These are phyloP conservation scores for Diabrotica undecimpunctata DNA, from an alignment of 1,140 invertebrate genomes.

Conservation along the genomic window DNA sequence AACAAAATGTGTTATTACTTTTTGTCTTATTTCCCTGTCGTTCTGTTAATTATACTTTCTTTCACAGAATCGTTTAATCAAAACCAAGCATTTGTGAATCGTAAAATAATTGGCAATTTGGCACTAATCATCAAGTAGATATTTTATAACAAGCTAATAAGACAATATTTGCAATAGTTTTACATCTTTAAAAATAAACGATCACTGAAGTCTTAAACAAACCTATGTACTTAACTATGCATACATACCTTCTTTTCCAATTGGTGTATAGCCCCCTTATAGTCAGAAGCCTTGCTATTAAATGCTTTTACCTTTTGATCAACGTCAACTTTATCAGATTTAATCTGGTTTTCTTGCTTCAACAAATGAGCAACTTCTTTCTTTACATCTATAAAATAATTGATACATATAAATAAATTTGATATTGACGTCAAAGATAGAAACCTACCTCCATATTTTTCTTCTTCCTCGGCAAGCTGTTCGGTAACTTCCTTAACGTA, in stretches of 20 bases:
- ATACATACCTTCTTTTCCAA: conserved; percentile 33
- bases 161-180: no score
- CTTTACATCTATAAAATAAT: conserved; percentile 27
- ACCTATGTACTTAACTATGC: neutral
- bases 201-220: neutral
- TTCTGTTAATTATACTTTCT: no score
- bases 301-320: conserved; percentile 70
- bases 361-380: conserved; percentile 57
- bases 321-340: conserved; percentile 67
- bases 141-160: no score
- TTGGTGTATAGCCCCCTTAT: conserved; percentile 45
- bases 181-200: neutral
- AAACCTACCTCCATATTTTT: conserved; percentile 47
- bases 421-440: neutral
- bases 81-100: no score
- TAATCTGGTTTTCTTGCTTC: conserved; percentile 64
- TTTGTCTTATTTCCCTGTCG: no score
- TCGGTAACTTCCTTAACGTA: conserved; percentile 50
- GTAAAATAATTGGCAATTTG: no score
- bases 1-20: conserved; percentile 17
- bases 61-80: no score
- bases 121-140: no score
- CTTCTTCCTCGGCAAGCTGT: conserved; percentile 51
- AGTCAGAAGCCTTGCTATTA: conserved; percentile 62
- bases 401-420: neutral